Evolutionary conservation across 2,797 vertebrate species (phyloP), one percentile per base, ranked within the genome.

Genomic region (Lateolabrax maculatus): DNA sequence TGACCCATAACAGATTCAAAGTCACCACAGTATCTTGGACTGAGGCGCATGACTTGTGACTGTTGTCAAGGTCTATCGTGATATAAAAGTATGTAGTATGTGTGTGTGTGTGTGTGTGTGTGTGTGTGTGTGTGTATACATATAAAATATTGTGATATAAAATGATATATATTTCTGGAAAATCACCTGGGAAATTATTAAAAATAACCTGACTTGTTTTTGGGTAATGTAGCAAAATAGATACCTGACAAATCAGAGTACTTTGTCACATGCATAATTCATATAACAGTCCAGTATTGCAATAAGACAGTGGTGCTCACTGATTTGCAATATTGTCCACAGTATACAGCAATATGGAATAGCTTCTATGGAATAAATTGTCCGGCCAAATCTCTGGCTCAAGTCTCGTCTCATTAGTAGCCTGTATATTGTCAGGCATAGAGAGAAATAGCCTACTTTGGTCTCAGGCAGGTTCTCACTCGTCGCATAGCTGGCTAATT

Each of bases 361-460:
- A 9, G 43, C 72, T 6, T n/a, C 16, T n/a, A 8, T 51, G 15
- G 21, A 16, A 52, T 52, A 39, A 52, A 43, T 55, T 21, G 27
- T 55, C 13, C 9, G 21, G 34, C 23, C 18, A n/a, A 39, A 31
- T 39, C 18, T 56, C 16, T 65, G 12, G 13, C 37, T 57, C 16
- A 10, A 18, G 51, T 57, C 36, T 60, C 9, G 21, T 31, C 44
- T 58, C 36, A 13, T n/a, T n/a, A n/a, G n/a, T n/a, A n/a, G n/a
- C n/a, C 19, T 18, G 53, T 39, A 48, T 57, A 39, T 58, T 36
- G 41, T 75, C 48, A 72, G 46, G 23, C 34, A 43, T 25, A 48
- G 34, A 36, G 37, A 25, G 37, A 41, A 4, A 65, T 67, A 21
- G 63, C 53, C 44, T 49, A 21, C 62, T 41, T 65, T 58, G 44